Base-by-base conservation (phyloP, 2,797 vertebrate species). In the Melanotaenia parkinsoni region DNA sequence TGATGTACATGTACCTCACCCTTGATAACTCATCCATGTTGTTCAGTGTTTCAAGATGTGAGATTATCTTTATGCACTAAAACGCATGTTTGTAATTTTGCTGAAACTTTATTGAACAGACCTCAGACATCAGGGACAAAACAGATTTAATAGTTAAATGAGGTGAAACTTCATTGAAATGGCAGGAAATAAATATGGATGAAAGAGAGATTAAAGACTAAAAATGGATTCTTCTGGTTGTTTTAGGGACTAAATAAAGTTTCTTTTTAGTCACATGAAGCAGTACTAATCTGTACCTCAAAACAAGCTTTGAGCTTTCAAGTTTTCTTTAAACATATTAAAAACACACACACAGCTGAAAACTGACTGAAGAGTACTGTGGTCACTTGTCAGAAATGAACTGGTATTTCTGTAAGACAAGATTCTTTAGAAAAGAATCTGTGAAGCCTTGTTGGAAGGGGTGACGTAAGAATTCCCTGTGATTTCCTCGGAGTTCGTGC, bases 381-480 rank as follows among this genome's bases (percentile, higher is more conserved):
- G 72, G 69, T 83, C 81, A 67, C 79, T 76, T 73, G 79, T 77
- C 80, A 77, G 80, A 89, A 86, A 86, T 85, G 58, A 87, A 74
- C 47, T 63, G 63, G 58, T 76, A 76, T 81, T 77, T 37, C 62
- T 73, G 56, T 80, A 69, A 71, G 67, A 72, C 63, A 63, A 71
- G 67, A 75, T 85, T 77, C 67, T 81, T 82, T 47, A n/a, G 6
- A 62, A 86, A 81, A 82, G 86, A 37, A 10, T 6, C 50, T 26
- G 72, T 73, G 76, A 76, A 82, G 70, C 70, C 77, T 76, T 74
- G 83, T 89, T 90, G 88, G 82, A 90, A 86, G 70, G 89, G 85
- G 82, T 90, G 87, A 90, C 90, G 84, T 83, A 85, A 91, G 85
- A 85, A 88, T 81, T 77, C 72, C 76, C 70, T 80, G 69, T 73